Evolutionary conservation across 2,113 vertebrate genomes (phyloP).

Genomic region (Todiramphus saurophagus): DNA sequence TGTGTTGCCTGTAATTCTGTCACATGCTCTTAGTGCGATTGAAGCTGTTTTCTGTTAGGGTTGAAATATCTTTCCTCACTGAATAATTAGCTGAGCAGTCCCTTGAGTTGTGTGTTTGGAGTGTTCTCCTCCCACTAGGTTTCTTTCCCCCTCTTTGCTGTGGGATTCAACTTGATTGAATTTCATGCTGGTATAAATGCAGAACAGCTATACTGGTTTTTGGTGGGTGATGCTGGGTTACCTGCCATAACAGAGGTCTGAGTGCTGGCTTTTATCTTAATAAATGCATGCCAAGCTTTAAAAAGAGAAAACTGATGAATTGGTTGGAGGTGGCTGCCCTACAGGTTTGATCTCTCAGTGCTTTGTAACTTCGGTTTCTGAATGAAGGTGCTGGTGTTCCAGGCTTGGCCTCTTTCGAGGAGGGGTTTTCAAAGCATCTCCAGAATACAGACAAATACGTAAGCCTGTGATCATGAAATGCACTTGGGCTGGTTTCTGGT

Average conservation of each 20-base stretch:
- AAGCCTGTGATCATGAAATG: neutral
- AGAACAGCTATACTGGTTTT: neutral
- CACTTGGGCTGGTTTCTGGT: neutral
- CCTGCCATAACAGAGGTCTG: accelerated
- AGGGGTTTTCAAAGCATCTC: neutral
- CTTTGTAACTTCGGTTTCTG: neutral
- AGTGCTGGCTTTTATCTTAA: neutral
- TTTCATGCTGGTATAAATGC: neutral
- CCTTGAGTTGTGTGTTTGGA: neutral
- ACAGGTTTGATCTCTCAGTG: neutral
- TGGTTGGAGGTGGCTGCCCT: neutral
- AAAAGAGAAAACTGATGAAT: too few relatives aligned
- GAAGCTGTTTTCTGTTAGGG: neutral
- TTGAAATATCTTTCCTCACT: neutral
- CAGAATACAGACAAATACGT: neutral
- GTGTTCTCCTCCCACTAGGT: neutral
- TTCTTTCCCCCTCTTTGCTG: neutral
- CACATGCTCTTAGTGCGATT: accelerated
- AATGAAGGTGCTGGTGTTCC: neutral
- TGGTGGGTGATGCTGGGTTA: neutral
- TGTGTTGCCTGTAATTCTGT: neutral
- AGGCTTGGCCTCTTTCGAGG: neutral
- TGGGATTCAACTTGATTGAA: neutral
- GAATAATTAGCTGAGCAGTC: neutral
- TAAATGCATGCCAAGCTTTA: neutral